A percentile compares a stretch with the other conserved stretches of the same genome.
phyloP scores from a whole-genome alignment of 2,113 vertebrate genomes.

The Pagrus major region DNA sequence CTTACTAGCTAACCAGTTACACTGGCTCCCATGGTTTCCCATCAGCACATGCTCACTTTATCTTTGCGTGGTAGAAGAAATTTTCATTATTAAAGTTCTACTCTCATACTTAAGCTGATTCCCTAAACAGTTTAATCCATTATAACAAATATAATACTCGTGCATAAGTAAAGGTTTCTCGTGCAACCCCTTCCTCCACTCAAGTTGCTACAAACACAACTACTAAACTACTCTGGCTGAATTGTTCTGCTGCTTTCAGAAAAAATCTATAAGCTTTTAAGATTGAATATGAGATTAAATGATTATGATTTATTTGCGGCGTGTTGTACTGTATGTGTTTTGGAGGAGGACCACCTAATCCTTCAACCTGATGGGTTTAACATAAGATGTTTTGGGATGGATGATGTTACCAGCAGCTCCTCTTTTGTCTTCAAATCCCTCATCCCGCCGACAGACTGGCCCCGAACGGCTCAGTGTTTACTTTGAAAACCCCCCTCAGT shows the following conservation, averaged over 20 bases:
- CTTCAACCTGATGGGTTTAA: conserved; percentile 32
- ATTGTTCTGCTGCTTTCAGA: not conserved
- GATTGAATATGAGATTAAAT: conserved; percentile 37
- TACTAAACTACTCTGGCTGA: not conserved
- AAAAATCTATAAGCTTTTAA: conserved; percentile 6
- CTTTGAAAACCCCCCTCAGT: not conserved
- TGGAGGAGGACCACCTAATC: conserved; percentile 7
- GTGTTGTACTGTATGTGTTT: conserved; percentile 3
- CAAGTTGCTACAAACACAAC: not conserved
- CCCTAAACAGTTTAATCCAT: not conserved
- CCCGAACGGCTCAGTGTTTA: not conserved
- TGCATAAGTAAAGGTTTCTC: not conserved
- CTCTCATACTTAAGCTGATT: not conserved
- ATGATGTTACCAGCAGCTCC: conserved; percentile 13
- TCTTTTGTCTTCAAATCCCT: conserved; percentile 25
- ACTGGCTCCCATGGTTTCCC: too few species aligned
- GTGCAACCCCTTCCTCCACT: not conserved
- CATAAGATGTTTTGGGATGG: not conserved
- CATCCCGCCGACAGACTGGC: conserved; percentile 7
- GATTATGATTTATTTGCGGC: not conserved
- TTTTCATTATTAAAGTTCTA: not conserved
- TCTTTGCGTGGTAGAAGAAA: not conserved
- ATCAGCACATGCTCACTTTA: not conserved
- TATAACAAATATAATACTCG: not conserved
- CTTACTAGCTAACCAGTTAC: too few species aligned